Percentiles rank a stretch among this genome's conserved stretches.
phyloP scores from a whole-genome alignment of 2,797 vertebrate species.

The Discoglossus pictus region DNA sequence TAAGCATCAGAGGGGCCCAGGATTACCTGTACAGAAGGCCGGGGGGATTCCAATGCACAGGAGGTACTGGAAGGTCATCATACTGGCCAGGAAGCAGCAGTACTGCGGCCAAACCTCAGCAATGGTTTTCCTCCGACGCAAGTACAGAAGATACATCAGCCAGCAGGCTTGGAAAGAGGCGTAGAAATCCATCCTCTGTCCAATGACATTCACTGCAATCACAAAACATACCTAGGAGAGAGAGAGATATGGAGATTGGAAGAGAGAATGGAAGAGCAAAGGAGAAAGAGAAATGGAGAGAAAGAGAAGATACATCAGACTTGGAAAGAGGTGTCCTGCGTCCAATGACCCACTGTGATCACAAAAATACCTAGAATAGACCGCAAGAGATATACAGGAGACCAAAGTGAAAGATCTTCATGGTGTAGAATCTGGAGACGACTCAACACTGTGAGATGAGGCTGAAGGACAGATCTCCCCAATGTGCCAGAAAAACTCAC shows the following conservation, averaged over 20 bases:
- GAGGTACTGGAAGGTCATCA: conserved; percentile 74
- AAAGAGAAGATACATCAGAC: not conserved
- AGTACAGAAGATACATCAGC: conserved; percentile 68
- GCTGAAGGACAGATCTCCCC: too few species aligned
- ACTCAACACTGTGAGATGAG: too few species aligned
- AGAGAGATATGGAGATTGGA: too few species aligned
- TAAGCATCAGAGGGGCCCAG: not conserved
- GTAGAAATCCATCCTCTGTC: conserved; percentile 76
- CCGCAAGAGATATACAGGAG: too few species aligned
- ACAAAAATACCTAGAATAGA: too few species aligned
- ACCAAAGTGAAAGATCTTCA: too few species aligned
- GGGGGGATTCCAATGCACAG: conserved; percentile 76
- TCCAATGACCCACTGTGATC: not conserved
- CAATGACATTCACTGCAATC: conserved; percentile 70
- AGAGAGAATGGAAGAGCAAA: too few species aligned
- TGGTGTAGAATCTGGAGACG: too few species aligned
- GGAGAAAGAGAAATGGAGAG: not conserved
- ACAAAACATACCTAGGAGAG: conserved; percentile 69
- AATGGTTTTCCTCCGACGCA: conserved; percentile 73
- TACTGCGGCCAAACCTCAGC: conserved; percentile 79
- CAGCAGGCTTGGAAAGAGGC: conserved; percentile 68
- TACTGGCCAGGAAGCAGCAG: conserved; percentile 74
- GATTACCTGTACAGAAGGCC: conserved; percentile 72
- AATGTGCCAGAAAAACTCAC: conserved; percentile 53
- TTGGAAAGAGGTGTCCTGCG: not conserved